Evolutionary conservation across 2,113 vertebrate genomes (phyloP).

Genomic region (Forbesichthys papilliferus): DNA sequence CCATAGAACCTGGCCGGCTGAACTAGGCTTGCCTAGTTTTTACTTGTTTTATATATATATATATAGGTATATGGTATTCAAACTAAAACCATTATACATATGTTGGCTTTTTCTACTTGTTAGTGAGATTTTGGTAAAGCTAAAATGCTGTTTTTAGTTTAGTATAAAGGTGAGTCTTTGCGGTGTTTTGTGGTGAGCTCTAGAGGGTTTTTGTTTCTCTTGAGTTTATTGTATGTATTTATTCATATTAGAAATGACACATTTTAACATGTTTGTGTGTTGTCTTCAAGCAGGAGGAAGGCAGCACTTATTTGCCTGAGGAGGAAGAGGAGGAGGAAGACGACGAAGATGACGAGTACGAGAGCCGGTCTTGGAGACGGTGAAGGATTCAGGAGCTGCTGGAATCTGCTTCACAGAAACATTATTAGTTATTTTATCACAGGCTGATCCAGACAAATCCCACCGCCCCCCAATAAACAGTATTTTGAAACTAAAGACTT

Average conservation of each 20-base stretch:
- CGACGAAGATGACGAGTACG: constrained; percentile 93
- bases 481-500: constrained; percentile 65
- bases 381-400: constrained; percentile 68
- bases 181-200: neutral
- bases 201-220: neutral
- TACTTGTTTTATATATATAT: no score
- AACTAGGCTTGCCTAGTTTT: no score
- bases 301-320: constrained; percentile 86
- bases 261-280: neutral
- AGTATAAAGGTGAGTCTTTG: neutral
- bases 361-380: constrained; percentile 97
- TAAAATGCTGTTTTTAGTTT: neutral
- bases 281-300: constrained; percentile 79
- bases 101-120: no score
- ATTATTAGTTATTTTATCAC: constrained; percentile 16
- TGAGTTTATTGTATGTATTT: neutral
- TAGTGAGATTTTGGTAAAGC: no score
- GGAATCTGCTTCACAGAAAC: constrained; percentile 6
- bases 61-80: no score
- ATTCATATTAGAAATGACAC: neutral
- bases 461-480: constrained; percentile 48
- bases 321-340: constrained; percentile 83
- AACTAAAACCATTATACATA: no score
- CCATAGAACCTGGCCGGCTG: no score
- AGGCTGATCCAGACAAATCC: constrained; percentile 21